Percentiles rank a stretch among this genome's conserved stretches.
These are phyloP conservation scores for Marisa cornuarietis DNA, from an alignment of 1,140 invertebrate genomes.

Conservation along the genomic window DNA sequence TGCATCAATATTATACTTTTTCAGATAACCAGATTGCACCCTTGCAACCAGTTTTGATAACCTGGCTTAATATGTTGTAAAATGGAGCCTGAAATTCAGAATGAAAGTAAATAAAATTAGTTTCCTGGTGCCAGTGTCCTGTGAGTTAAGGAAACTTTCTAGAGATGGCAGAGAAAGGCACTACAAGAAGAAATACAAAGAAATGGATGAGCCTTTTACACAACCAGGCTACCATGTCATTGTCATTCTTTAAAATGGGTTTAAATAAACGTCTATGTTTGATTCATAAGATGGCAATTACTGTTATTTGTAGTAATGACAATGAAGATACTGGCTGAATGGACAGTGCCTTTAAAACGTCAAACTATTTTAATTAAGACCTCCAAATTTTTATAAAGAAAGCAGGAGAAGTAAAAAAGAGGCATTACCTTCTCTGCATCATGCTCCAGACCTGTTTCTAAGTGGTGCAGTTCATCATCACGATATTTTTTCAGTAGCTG, in stretches of 20 bases:
- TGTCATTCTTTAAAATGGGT: too few relatives aligned
- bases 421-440: constrained; percentile 75
- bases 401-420: neutral
- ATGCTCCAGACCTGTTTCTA: constrained; percentile 92
- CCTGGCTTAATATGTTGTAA: constrained; percentile 83
- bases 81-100: constrained; percentile 85
- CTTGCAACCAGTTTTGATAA: constrained; percentile 94
- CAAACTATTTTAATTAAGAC: neutral
- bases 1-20: constrained; percentile 74
- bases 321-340: too few relatives aligned
- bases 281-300: too few relatives aligned
- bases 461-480: constrained; percentile 98
- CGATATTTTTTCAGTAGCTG: constrained; percentile 87
- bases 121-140: neutral
- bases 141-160: too few relatives aligned
- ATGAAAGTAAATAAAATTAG: constrained; percentile 13
- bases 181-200: too few relatives aligned
- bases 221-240: too few relatives aligned
- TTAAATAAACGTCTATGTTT: too few relatives aligned
- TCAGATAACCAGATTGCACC: constrained; percentile 94
- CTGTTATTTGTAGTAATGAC: too few relatives aligned
- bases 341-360: too few relatives aligned
- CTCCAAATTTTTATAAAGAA: neutral
- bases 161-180: too few relatives aligned
- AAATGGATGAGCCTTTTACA: too few relatives aligned